Base-by-base conservation (phyloP, 2,113 vertebrate species). In the Catharus minimus region DNA sequence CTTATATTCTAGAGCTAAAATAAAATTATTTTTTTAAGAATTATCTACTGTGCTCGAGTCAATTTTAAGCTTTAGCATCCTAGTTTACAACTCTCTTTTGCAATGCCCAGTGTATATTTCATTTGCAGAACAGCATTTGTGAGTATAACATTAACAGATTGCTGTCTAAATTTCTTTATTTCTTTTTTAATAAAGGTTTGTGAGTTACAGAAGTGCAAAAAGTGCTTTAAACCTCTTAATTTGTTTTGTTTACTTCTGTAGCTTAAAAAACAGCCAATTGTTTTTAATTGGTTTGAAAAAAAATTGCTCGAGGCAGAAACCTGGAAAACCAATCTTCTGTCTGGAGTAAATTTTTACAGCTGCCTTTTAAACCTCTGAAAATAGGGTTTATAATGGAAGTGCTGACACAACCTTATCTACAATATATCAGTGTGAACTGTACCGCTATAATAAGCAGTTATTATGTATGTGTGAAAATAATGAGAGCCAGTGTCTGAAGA, bases 381-480 rank as follows among this genome's bases (percentile, higher is more conserved):
- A 97, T 95, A 92, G 88, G 96, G 95, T 96, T 97, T 97, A 97
- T 97, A 95, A 96, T 97, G 92, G 96, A 98, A 98, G 85, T 97
- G 97, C 98, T 98, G 98, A 98, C 97, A 97, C 97, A 97, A 97
- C 93, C 97, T 96, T 97, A 97, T 97, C 97, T 95, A 94, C 97
- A 94, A 73, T 92, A 94, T 96, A 97, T 97, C 78, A 93, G 96
- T 97, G 90, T 96, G 97, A 96, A 97, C 96, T 96, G 95, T 96
- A 91, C 92, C 9, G 11, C 97, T 96, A 96, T 98, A 98, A 98
- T 99, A 98, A 98, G 98, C 98, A 96, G 97, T 98, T 98, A 98
- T 98, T 98, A 98, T 98, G 98, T 98, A 98, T 98, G 97, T 98
- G 98, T 98, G 97, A 98, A 98, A 98, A 98, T 99, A 99, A 99